These are phyloP conservation scores for Euborellia annulipes DNA, from an alignment of 1,140 invertebrate species.

Conservation along the genomic window DNA sequence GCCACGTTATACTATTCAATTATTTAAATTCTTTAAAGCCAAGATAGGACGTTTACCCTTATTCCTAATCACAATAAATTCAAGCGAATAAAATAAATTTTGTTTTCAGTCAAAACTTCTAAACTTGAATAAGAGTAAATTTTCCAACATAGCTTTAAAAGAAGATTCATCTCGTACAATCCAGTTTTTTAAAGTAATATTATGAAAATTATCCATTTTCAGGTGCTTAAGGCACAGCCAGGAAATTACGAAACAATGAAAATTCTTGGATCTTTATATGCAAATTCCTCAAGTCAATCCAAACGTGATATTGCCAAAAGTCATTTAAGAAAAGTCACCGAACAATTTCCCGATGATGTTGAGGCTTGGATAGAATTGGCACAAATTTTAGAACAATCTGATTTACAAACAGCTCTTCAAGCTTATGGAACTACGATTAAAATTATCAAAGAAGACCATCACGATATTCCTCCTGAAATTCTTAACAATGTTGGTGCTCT, in stretches of 20 bases:
- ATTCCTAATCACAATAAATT: no score
- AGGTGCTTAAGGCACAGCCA: slow-evolving; percentile 86
- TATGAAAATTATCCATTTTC: no score
- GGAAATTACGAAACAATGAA: slow-evolving; percentile 99
- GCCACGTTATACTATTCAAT: no score
- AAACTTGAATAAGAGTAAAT: no score
- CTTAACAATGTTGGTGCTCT: slow-evolving; percentile 94
- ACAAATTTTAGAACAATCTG: slow-evolving; percentile 92
- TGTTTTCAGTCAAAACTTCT: no score
- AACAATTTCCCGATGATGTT: slow-evolving; percentile 95
- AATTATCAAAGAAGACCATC: slow-evolving; percentile 81
- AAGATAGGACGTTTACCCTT: no score
- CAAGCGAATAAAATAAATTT: no score
- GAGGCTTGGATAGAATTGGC: slow-evolving; percentile 99
- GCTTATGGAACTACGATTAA: slow-evolving; percentile 89
- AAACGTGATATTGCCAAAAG: slow-evolving; percentile 86
- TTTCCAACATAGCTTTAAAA: no score
- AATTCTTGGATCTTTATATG: slow-evolving; percentile 93
- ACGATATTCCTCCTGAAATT: slow-evolving; percentile 94
- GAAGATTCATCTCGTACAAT: no score
- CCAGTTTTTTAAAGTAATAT: no score
- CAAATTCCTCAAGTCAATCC: slow-evolving; percentile 72
- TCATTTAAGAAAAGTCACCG: slow-evolving; percentile 83
- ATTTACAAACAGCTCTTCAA: slow-evolving; percentile 69
- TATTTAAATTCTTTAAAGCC: no score